These are phyloP conservation scores for Aethes cnicana DNA, from an alignment of 2,888 invertebrate genomes.

Conservation along the genomic window DNA sequence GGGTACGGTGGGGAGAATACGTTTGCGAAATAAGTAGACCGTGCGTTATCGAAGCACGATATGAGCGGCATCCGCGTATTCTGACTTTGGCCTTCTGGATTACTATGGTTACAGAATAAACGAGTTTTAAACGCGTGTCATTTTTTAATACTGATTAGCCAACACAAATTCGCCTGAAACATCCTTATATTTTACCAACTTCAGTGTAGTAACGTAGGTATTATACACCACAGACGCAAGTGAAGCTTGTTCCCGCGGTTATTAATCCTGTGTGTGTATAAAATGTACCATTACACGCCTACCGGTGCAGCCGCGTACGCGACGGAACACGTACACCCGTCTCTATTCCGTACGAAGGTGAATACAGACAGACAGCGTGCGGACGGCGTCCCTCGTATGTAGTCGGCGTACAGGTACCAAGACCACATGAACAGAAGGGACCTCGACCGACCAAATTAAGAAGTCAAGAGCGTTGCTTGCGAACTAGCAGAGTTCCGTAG, in stretches of 20 bases:
- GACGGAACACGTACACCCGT: slow-evolving; percentile 19
- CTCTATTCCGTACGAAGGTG: slow-evolving; percentile 17
- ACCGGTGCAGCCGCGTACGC: slow-evolving; percentile 14
- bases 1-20: background rate
- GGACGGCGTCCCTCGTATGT: slow-evolving; percentile 65
- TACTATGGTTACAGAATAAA: slow-evolving; percentile 20
- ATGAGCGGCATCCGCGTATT: slow-evolving; percentile 31
- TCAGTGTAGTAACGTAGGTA: background rate
- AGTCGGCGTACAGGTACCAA: slow-evolving; percentile 59
- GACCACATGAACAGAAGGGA: slow-evolving; percentile 46
- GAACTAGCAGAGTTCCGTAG: background rate
- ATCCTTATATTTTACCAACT: background rate
- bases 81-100: slow-evolving; percentile 48
- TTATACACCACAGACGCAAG: slow-evolving; percentile 1
- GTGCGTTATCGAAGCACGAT: background rate
- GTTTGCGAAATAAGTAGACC: slow-evolving; percentile 8
- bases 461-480: background rate
- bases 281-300: slow-evolving; percentile 8
- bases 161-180: too few species aligned
- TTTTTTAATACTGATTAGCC: background rate
- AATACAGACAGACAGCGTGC: slow-evolving; percentile 20
- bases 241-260: too few species aligned
- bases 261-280: slow-evolving; percentile 14
- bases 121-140: slow-evolving; percentile 9
- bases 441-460: slow-evolving; percentile 32